Conservation (phyloP, 2,113 vertebrate genomes). For the Desmodus rotundus region DNA sequence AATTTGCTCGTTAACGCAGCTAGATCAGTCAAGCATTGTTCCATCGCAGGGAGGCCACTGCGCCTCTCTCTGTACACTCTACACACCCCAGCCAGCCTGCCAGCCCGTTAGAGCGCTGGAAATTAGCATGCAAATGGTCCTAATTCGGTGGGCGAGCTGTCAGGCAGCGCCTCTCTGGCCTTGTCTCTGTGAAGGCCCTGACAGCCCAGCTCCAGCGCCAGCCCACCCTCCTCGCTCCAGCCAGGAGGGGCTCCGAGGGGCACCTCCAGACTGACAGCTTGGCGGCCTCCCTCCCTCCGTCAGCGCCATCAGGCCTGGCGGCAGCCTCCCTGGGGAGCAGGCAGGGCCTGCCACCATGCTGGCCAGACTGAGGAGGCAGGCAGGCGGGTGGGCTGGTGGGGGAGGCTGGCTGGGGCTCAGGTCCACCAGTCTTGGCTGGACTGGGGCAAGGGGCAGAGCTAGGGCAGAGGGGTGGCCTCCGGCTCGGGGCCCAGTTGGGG, state of each 20-base stretch:
- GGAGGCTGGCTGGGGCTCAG: neutral
- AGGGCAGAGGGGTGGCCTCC: neutral
- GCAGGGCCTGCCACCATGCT: slow-evolving; percentile 66
- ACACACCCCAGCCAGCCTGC: slow-evolving; percentile 78
- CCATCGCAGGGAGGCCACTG: slow-evolving; percentile 75
- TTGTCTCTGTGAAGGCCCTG: slow-evolving; percentile 84
- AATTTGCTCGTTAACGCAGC: slow-evolving; percentile 89
- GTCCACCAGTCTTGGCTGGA: neutral
- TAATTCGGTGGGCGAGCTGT: slow-evolving; percentile 87
- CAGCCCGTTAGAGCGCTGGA: slow-evolving; percentile 82
- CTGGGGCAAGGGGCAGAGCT: neutral
- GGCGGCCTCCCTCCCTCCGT: slow-evolving; percentile 73
- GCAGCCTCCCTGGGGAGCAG: slow-evolving; percentile 64
- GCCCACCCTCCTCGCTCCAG: slow-evolving; percentile 82
- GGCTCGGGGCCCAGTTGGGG: neutral
- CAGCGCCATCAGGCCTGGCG: slow-evolving; percentile 72
- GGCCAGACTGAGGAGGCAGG: neutral
- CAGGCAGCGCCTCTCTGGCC: slow-evolving; percentile 81
- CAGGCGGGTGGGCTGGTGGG: neutral
- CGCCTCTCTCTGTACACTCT: slow-evolving; percentile 73
- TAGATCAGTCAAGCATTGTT: slow-evolving; percentile 91
- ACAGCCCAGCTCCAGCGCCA: slow-evolving; percentile 79
- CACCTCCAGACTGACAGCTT: slow-evolving; percentile 86
- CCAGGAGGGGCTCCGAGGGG: slow-evolving; percentile 82
- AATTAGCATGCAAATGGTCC: slow-evolving; percentile 91